A percentile compares a stretch with the other conserved stretches of the same genome.
Conservation (phyloP, 2,888 invertebrate genomes). For the Bombylius discolor region DNA sequence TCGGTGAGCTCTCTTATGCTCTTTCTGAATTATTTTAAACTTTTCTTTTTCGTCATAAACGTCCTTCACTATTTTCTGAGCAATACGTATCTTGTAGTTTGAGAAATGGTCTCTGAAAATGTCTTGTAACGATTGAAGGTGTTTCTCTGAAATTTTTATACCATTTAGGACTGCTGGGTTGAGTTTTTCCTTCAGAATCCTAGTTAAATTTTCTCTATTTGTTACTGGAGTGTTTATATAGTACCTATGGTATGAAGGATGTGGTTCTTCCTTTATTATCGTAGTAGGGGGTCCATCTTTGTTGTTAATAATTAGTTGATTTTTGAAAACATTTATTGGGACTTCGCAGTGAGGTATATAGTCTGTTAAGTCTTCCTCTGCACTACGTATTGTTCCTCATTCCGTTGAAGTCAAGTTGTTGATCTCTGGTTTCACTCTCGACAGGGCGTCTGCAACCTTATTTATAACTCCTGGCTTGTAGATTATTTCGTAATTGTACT, state of each 20-base stretch:
- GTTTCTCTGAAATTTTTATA: constrained; percentile 2
- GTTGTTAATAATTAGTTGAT: not conserved
- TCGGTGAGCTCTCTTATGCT: constrained; percentile 5
- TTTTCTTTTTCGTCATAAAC: not conserved
- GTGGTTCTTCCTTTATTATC: not conserved
- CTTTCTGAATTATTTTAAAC: constrained; percentile 2
- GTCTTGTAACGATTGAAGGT: constrained; percentile 1
- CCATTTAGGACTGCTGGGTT: constrained; percentile 2
- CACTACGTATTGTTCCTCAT: not conserved
- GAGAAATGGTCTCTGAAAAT: constrained; percentile 1
- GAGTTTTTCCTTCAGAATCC: constrained; percentile 3
- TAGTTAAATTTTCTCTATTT: constrained; percentile 1
- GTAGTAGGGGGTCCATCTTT: not conserved
- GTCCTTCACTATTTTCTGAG: not conserved
- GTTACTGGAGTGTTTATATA: not conserved
- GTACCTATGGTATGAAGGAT: not conserved
- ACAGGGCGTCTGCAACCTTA: no score
- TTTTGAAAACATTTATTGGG: not conserved
- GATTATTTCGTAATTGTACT: constrained; percentile 9
- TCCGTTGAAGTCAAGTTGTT: not conserved
- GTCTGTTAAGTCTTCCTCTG: not conserved
- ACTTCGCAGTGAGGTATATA: not conserved
- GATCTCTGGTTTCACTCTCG: not conserved
- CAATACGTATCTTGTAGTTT: constrained; percentile 3
- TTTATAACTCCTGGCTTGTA: no score